Evolutionary conservation across 2,888 invertebrate species (phyloP), one percentile per base, ranked within the genome.

Genomic region (Oscheius myriophilus): DNA sequence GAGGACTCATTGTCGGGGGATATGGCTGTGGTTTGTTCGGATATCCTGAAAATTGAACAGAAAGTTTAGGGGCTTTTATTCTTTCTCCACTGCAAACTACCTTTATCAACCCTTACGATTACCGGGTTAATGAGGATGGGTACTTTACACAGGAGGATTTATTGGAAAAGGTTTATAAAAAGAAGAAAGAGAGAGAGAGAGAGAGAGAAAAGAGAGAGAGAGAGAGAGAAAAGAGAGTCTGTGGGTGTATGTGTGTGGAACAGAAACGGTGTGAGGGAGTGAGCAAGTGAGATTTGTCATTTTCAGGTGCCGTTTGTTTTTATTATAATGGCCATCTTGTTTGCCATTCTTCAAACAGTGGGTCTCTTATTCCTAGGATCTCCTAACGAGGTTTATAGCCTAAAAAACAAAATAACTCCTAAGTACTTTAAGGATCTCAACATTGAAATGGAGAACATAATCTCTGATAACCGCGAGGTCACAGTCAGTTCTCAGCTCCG

Each of bases 11-110:
- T 16, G 87, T 88, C 16, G 87, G 86, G 16, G 88, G 88, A 2
- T 87, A 86, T 69, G 88, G 88, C 0, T 85, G 86, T 26, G 87
- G 87, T 1, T n/a, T n/a, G n/a, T n/a, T n/a, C n/a, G n/a, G n/a
- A n/a, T n/a, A 85, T 87, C 1, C 83, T 87, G 67, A 77, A 87
- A 33, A 86, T 87, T 69, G 81, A 87, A 46, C 87, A n/a, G n/a
- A n/a, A n/a, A n/a, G n/a, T n/a, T 87, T 86, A 87, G 54, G 61
- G 23, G 71, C 72, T 0, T 72, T 76, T 61, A 75, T 76, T 45
- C 71, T 78, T 0, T 45, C 73, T 0, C 75, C 75, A 0, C 70
- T 74, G n/a, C 78, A 76, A 59, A 84, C 84, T 18, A 78, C 72
- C 21, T 84, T 75, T 62, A 79, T 85, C 52, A 85, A 85, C 70